Percentiles rank a stretch among this genome's conserved stretches.
These are phyloP conservation scores for Dysmachus trigonus DNA, from an alignment of 2,888 invertebrate genomes.

Conservation along the genomic window DNA sequence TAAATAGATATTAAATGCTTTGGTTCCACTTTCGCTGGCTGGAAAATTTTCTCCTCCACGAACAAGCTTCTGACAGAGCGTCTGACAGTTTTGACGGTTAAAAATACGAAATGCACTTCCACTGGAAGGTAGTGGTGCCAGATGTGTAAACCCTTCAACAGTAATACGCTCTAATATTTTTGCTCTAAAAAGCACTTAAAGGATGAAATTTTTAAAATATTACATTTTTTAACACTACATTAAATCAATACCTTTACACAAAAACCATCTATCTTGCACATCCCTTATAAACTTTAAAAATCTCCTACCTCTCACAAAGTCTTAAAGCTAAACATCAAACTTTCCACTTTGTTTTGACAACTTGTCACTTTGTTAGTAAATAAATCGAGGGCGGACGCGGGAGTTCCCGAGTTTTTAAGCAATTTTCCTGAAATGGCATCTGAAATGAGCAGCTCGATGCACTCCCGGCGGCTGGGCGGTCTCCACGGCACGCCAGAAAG, in stretches of 20 bases:
- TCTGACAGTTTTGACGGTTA: constrained; percentile 55
- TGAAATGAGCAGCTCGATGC: constrained; percentile 55
- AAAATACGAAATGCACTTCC: constrained; percentile 51
- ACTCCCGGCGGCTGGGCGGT: constrained; percentile 52
- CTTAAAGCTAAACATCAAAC: not conserved
- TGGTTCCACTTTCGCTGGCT: constrained; percentile 29
- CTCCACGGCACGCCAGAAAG: constrained; percentile 54
- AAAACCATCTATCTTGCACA: not conserved
- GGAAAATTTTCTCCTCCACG: constrained; percentile 40
- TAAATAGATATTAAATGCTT: constrained; percentile 48
- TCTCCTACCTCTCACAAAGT: not conserved
- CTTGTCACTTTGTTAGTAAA: not conserved
- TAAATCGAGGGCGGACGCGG: not conserved
- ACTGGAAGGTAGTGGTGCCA: constrained; percentile 43
- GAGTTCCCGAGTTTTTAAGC: not conserved
- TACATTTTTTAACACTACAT: not conserved
- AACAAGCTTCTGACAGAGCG: constrained; percentile 26
- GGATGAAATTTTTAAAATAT: not conserved
- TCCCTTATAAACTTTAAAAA: not conserved
- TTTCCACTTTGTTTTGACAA: not conserved
- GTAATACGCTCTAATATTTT: not conserved
- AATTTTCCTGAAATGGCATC: constrained; percentile 51
- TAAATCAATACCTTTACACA: not conserved
- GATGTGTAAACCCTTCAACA: not conserved
- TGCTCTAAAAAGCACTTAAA: not conserved